Base-by-base conservation (phyloP, 2,113 vertebrate species). In the Helogale parvula region DNA sequence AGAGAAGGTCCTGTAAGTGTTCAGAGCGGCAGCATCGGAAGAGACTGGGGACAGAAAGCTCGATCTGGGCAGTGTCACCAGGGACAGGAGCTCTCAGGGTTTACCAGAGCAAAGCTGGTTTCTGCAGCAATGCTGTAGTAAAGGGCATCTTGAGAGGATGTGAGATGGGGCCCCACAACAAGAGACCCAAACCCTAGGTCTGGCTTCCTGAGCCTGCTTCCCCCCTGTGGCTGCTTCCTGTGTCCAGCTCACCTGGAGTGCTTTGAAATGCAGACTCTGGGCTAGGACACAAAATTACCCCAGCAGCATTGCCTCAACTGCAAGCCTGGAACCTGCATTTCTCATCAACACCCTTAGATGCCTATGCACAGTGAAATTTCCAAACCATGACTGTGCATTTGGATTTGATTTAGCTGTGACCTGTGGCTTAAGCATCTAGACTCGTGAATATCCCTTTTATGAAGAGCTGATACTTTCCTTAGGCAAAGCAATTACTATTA, bases 221-320 rank as follows among this genome's bases (percentile, higher is more conserved):
- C 3, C 14, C 6, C 17, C 17, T 10, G 16, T 16, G 52, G 35
- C 27, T 7, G 15, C 5, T 7, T 1, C 1, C 2, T 29, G 10
- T 1, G 0, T 23, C 50, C 33, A 52, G 9, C 13, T 65, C n/a
- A 35, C 16, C 45, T 9, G 11, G 2, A 3, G 0, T 5, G 7
- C 21, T 72, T 11, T 15, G 11, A 54, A 95, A 50, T 12, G 50
- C 45, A 88, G 91, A 60, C 6, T 7, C 27, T 45, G 21, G 66
- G 25, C 31, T 47, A 17, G 25, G 45, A 7, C 10, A 7, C 2
- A 10, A 38, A 38, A 7, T 9, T 23, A 25, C 9, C 31, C 38
- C 2, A 68, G 31, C 29, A 17, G 23, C 66, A 15, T 54, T 5
- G 12, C 14, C n/a, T 68, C 13, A 47, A 25, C 31, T 0, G 38